Percentiles rank a stretch among this genome's conserved stretches.
phyloP scores from a whole-genome alignment of 2,113 vertebrate species.

The Atherinomorus stipes region DNA sequence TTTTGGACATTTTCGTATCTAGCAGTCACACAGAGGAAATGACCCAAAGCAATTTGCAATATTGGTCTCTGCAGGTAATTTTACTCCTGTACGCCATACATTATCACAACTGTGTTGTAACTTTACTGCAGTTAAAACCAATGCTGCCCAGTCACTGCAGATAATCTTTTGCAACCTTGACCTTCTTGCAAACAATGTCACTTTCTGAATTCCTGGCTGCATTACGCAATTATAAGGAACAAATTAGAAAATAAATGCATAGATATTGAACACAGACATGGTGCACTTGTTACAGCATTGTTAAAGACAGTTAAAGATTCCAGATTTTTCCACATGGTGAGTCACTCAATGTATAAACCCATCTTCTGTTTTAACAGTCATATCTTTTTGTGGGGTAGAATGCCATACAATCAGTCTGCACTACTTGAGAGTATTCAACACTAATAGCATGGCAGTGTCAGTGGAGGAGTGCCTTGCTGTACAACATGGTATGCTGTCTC shows the following conservation, averaged over 20 bases:
- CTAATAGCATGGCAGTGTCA: conserved; percentile 28
- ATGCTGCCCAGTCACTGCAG: too few species aligned
- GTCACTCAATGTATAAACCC: too few species aligned
- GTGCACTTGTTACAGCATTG: neutral
- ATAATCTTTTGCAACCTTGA: too few species aligned
- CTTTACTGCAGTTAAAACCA: neutral
- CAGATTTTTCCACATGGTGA: neutral
- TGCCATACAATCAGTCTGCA: neutral
- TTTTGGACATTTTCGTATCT: neutral
- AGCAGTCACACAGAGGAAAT: neutral
- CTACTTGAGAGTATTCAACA: neutral
- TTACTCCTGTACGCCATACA: neutral
- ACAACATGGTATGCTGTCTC: neutral
- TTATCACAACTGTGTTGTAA: neutral
- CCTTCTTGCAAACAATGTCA: too few species aligned
- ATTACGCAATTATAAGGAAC: too few species aligned
- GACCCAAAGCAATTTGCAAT: neutral
- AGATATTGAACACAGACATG: neutral
- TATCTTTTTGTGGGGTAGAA: neutral
- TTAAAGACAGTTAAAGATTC: neutral
- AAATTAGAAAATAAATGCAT: too few species aligned
- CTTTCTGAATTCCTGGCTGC: too few species aligned
- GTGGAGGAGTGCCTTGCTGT: conserved; percentile 32
- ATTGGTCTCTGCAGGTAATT: neutral
- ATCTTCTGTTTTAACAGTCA: too few species aligned